phyloP scores from a whole-genome alignment of 2,113 vertebrate species.

The Cairina moschata region DNA sequence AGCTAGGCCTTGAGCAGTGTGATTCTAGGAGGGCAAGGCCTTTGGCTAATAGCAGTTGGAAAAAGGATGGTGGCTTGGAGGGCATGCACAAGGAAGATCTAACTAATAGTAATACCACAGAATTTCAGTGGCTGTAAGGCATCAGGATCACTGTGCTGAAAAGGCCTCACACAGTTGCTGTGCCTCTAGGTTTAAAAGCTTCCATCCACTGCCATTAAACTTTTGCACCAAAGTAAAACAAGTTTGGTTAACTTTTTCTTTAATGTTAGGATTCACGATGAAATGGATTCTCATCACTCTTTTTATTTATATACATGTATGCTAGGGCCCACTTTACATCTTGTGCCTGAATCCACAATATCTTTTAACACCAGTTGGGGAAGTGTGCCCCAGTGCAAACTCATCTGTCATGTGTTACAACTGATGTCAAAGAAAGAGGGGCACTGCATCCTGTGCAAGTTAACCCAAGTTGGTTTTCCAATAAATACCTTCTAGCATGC shows the following conservation, averaged over 20 bases:
- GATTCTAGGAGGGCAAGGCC: background rate
- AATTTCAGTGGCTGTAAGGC: background rate
- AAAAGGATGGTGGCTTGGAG: background rate
- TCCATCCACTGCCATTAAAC: background rate
- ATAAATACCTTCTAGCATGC: background rate
- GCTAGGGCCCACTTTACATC: background rate
- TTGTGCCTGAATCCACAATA: background rate
- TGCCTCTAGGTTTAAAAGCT: background rate
- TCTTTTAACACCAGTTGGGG: background rate
- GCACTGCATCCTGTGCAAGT: background rate
- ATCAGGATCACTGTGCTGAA: background rate
- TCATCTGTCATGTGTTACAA: background rate
- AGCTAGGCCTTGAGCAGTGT: background rate
- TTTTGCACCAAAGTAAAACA: background rate
- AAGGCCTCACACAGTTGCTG: background rate
- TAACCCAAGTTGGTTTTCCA: conserved; percentile 35
- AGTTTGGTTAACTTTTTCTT: background rate
- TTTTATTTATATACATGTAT: background rate
- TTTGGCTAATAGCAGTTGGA: background rate
- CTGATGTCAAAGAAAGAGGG: background rate
- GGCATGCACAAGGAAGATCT: background rate
- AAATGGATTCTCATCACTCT: background rate
- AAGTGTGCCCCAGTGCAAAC: background rate
- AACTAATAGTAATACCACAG: background rate
- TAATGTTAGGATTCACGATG: background rate